Evolutionary conservation across 2,113 vertebrate genomes (phyloP).

Genomic region (Hippoglossus stenolepis): DNA sequence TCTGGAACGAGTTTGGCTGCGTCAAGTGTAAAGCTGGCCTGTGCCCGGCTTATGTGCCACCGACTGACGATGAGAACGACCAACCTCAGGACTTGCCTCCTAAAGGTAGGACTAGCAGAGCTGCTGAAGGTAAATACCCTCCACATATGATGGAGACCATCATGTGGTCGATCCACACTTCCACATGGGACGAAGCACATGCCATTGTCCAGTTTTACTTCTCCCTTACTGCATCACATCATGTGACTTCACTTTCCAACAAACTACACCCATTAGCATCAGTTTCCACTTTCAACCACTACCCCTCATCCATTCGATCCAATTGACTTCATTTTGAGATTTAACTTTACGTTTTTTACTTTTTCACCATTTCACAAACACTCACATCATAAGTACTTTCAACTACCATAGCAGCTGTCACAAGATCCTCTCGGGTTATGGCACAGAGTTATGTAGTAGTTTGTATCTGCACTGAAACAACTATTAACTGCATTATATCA

Average conservation of each 20-base stretch:
- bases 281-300: conserved; percentile 39
- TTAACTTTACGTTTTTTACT: conserved; percentile 31
- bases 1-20: conserved; percentile 90
- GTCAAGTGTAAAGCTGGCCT: conserved; percentile 88
- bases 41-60: conserved; percentile 80
- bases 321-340: conserved; percentile 41
- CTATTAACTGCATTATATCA: not conserved
- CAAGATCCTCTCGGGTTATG: conserved; percentile 50
- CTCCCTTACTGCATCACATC: conserved; percentile 41
- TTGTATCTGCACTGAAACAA: not conserved
- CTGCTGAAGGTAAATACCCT: conserved; percentile 48
- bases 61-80: conserved; percentile 76
- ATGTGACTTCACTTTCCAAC: conserved; percentile 39
- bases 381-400: conserved; percentile 32
- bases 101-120: conserved; percentile 87
- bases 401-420: conserved; percentile 27
- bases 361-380: conserved; percentile 49
- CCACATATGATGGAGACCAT: conserved; percentile 15
- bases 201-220: conserved; percentile 63
- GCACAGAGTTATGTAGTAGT: not conserved
- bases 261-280: conserved; percentile 33
- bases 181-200: conserved; percentile 70
- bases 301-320: conserved; percentile 46
- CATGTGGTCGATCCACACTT: not conserved
- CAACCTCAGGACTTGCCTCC: conserved; percentile 85